Conservation (phyloP, 2,113 vertebrate genomes). For the Athene noctua region DNA sequence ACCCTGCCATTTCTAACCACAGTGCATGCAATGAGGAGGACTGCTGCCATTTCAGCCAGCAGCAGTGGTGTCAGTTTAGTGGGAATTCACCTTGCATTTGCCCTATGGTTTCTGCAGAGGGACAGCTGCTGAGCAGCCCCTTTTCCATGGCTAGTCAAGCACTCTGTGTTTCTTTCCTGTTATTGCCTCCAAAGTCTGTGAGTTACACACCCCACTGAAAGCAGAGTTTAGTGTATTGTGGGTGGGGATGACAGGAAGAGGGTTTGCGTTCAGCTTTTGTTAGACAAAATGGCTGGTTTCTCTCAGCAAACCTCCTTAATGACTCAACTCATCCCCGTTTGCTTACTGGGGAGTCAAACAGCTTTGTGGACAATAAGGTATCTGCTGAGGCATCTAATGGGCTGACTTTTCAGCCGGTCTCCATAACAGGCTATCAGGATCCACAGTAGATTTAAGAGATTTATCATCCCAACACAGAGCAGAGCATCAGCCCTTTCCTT, state of each 20-base stretch:
- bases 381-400: background rate
- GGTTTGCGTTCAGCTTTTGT: background rate
- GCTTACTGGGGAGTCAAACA: background rate
- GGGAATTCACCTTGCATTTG: background rate
- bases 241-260: background rate
- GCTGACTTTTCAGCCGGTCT: background rate
- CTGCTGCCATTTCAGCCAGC: background rate
- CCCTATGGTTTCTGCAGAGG: background rate
- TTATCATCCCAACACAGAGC: background rate
- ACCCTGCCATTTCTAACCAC: fast-evolving
- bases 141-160: background rate
- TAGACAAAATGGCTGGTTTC: background rate
- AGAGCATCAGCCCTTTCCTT: background rate
- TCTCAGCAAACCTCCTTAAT: background rate
- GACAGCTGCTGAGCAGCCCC: background rate
- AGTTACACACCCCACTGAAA: background rate
- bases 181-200: background rate
- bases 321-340: background rate
- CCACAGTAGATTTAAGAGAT: background rate
- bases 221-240: background rate
- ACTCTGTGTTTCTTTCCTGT: background rate
- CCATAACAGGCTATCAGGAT: background rate
- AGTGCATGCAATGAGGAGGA: background rate
- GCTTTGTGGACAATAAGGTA: background rate
- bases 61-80: background rate